These are phyloP conservation scores for Dermolepida albohirtum DNA, from an alignment of 2,888 invertebrate genomes.

Conservation along the genomic window DNA sequence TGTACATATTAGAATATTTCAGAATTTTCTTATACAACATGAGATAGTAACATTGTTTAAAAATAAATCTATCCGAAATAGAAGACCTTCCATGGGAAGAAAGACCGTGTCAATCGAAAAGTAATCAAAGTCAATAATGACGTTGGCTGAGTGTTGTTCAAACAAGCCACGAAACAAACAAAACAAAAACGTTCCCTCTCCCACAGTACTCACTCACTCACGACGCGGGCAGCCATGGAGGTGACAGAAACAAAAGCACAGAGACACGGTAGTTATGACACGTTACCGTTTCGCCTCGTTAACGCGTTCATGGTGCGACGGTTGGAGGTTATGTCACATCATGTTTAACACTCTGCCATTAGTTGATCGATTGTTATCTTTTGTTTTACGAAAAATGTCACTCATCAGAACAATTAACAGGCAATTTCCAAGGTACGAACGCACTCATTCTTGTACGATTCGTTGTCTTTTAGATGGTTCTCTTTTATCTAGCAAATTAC, in stretches of 20 bases:
- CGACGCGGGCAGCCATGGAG: conserved; percentile 26
- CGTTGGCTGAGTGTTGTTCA: conserved; percentile 28
- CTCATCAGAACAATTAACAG: conserved; percentile 17
- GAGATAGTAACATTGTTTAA: too few species aligned
- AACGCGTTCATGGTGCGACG: conserved; percentile 50
- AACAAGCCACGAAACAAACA: conserved; percentile 39
- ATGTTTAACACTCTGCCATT: conserved; percentile 38
- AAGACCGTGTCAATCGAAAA: background rate
- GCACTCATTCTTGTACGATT: conserved; percentile 17
- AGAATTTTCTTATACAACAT: too few species aligned
- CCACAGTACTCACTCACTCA: conserved; percentile 8
- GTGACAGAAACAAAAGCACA: conserved; percentile 40
- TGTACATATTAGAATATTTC: too few species aligned
- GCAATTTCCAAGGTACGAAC: conserved; percentile 25
- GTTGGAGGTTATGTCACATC: conserved; percentile 53
- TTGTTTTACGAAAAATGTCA: conserved; percentile 1
- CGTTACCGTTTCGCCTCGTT: conserved; percentile 55
- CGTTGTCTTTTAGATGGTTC: background rate
- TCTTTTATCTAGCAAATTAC: conserved; percentile 15
- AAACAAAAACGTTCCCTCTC: conserved; percentile 11
- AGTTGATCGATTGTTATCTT: conserved; percentile 33
- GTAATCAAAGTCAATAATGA: conserved; percentile 21
- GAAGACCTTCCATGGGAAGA: too few species aligned
- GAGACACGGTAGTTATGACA: conserved; percentile 52
- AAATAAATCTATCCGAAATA: too few species aligned